Evolutionary conservation across 2,888 invertebrate genomes (phyloP), one percentile per base, ranked within the genome.

Genomic region (Drosophila siamana): DNA sequence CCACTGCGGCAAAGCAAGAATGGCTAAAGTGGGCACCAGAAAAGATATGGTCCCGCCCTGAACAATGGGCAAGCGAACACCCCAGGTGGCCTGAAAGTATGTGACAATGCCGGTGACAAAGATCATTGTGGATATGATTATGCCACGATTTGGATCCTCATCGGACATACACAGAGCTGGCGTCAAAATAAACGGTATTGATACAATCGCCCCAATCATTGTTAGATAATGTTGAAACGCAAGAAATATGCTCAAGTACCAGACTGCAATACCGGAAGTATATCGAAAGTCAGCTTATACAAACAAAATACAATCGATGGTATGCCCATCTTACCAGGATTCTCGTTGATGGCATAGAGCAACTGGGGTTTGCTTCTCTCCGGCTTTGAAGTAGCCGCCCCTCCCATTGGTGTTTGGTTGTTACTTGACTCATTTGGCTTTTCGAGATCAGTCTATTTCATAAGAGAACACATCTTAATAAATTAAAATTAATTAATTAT

Each of bases 151-250:
- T 0, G 96, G 95, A 91, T 96, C 96, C 40, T 95, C 94, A 76
- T 95, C 95, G 48, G 93, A 93, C 95, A 97, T 96, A 90, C 97
- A 97, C 11, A 97, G 93, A 1, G 96, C 95, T 0, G 96, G 96
- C n/a, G 96, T 95, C 65, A 97, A 91, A 69, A 97, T 95, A 88
- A 96, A 96, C 0, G 97, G 97, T 74, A 96, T 96, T 1, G 96
- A 95, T 5, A 97, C 95, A 33, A 97, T 96, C 0, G 96, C 96
- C 0, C 97, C 97, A 68, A 97, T 96, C 95, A 97, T 97, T 0
- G 96, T 97, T 76, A 96, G 92, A 91, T 96, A 96, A 89, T 96
- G 96, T 94, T 96, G 97, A 59, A 97, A 92, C 11, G 97, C 97
- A 92, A 97, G 94, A 84, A 96, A 95, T 74, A 97, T 94, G 85